A percentile compares a stretch with the other conserved stretches of the same genome.
Conservation (phyloP, 2,113 vertebrate genomes). For the Protobothrops flavoviridis region DNA sequence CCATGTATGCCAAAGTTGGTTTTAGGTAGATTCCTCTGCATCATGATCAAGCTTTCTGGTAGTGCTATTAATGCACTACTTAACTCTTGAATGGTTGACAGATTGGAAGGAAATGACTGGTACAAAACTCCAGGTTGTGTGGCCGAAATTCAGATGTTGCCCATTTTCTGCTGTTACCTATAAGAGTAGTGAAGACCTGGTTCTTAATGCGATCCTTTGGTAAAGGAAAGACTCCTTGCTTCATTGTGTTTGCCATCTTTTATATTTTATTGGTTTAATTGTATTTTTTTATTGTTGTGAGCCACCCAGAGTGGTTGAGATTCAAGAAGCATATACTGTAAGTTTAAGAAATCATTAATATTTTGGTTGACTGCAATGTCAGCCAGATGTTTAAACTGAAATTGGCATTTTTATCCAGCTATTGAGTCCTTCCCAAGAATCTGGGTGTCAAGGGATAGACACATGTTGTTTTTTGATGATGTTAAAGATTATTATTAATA, state of each 20-base stretch:
- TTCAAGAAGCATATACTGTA: neutral
- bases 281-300: neutral
- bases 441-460: too few species aligned
- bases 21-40: neutral
- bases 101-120: neutral
- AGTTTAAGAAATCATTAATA: neutral
- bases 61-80: neutral
- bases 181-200: neutral
- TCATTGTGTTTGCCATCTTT: neutral
- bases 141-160: neutral
- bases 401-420: too few species aligned
- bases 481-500: too few species aligned
- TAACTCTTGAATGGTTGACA: neutral
- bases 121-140: neutral
- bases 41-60: neutral
- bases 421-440: too few species aligned
- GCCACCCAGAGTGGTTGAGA: neutral
- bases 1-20: neutral
- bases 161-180: neutral
- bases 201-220: neutral
- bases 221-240: neutral
- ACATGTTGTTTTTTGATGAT: too few species aligned
- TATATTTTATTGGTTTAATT: neutral
- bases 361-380: neutral
- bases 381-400: neutral